Conservation (phyloP, 2,888 invertebrate genomes). For the Drosophila differens region DNA sequence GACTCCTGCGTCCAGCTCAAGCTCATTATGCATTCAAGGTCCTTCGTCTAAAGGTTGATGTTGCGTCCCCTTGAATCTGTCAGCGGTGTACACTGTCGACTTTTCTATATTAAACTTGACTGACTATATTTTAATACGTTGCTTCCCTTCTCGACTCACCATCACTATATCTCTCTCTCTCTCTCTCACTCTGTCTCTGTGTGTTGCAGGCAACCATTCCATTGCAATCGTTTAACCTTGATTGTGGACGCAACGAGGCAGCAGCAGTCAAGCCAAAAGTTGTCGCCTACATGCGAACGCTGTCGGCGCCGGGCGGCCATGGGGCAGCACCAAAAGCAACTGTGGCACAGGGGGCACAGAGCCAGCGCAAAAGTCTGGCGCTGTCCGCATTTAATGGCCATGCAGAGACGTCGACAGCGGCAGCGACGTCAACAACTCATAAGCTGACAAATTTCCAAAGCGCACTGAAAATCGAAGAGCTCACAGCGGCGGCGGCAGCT, state of each 20-base stretch:
- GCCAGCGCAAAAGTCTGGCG: slow-evolving; percentile 70
- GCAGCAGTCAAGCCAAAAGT: slow-evolving; percentile 67
- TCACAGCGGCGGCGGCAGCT: slow-evolving; percentile 50
- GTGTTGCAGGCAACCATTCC: slow-evolving; percentile 85
- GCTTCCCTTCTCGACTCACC: slow-evolving; percentile 9
- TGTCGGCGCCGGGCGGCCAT: slow-evolving; percentile 81
- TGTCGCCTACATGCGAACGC: slow-evolving; percentile 83
- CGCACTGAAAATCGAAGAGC: slow-evolving; percentile 84
- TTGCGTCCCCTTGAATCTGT: slow-evolving; percentile 71
- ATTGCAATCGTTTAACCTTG: slow-evolving; percentile 85
- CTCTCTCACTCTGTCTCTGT: slow-evolving; percentile 9
- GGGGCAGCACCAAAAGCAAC: slow-evolving; percentile 36
- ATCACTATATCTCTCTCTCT: slow-evolving; percentile 15
- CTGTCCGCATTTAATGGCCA: slow-evolving; percentile 57
- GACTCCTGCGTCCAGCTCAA: slow-evolving; percentile 24
- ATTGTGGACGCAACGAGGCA: slow-evolving; percentile 81
- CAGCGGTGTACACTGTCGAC: slow-evolving; percentile 62
- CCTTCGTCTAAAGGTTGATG: slow-evolving; percentile 70
- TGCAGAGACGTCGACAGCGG: slow-evolving; percentile 44
- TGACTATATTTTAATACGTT: slow-evolving; percentile 62
- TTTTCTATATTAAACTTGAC: slow-evolving; percentile 78
- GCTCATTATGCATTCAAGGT: slow-evolving; percentile 84
- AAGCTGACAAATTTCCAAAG: slow-evolving; percentile 83
- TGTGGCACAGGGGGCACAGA: slow-evolving; percentile 52
- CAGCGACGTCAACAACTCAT: slow-evolving; percentile 62